Evolutionary conservation across 2,113 vertebrate genomes (phyloP).

Genomic region (Aptenodytes patagonicus): DNA sequence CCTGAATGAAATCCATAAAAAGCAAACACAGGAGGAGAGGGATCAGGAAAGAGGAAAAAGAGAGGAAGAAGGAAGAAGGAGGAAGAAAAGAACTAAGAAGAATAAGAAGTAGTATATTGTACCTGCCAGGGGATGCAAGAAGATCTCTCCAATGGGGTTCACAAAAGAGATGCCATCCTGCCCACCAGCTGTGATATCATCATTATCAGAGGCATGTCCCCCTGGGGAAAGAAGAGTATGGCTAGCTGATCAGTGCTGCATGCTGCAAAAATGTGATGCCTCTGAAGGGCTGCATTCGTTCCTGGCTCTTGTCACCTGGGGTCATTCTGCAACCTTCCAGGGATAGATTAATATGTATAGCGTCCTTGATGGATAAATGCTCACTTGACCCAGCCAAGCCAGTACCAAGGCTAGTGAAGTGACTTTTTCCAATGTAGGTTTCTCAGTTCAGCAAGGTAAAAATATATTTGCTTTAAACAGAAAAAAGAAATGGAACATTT

Average conservation of each 20-base stretch:
- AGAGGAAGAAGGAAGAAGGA: not conserved
- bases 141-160: constrained; percentile 86
- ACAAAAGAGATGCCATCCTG: constrained; percentile 88
- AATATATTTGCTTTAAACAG: not conserved
- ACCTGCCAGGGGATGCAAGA: constrained; percentile 89
- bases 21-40: not conserved
- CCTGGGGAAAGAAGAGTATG: constrained; percentile 62
- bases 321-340: not conserved
- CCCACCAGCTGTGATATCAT: constrained; percentile 84
- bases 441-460: not conserved
- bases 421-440: not conserved
- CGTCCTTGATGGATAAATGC: not conserved
- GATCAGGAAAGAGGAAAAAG: not conserved
- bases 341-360: not conserved
- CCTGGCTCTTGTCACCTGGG: not conserved
- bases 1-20: not conserved
- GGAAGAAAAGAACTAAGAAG: not conserved
- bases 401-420: not conserved
- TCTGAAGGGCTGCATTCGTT: not conserved
- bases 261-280: not conserved
- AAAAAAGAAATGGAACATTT: not conserved
- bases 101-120: not conserved
- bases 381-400: not conserved
- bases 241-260: not conserved
- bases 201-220: constrained; percentile 77